A percentile compares a stretch with the other conserved stretches of the same genome.
phyloP scores from a whole-genome alignment of 2,113 vertebrate species.

The Xenotilapia leptura region DNA sequence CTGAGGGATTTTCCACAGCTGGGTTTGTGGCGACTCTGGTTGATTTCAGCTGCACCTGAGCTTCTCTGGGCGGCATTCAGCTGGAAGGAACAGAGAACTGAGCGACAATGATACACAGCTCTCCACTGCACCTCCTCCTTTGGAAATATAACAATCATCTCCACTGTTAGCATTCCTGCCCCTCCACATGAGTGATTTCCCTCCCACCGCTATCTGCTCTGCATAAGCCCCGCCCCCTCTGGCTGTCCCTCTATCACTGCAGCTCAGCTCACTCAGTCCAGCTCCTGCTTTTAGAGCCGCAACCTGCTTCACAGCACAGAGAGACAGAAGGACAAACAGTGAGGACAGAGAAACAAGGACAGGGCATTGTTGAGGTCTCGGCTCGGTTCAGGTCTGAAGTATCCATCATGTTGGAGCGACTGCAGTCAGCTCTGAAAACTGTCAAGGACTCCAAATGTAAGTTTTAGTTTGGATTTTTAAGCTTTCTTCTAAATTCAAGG shows the following conservation, averaged over 20 bases:
- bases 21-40: not conserved
- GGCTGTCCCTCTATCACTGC: not conserved
- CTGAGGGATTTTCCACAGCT: not conserved
- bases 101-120: not conserved
- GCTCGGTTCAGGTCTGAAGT: not conserved
- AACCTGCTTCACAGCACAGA: not conserved
- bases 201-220: not conserved
- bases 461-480: not conserved
- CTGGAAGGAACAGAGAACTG: not conserved
- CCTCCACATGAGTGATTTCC: not conserved
- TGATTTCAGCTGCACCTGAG: slow-evolving; percentile 7
- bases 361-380: not conserved
- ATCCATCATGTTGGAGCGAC: slow-evolving; percentile 54
- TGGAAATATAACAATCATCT: slow-evolving; percentile 11
- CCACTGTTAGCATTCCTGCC: not conserved
- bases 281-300: not conserved
- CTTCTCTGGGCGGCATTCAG: not conserved
- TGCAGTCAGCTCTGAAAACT: slow-evolving; percentile 56
- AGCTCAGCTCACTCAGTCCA: not conserved
- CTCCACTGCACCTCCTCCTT: not conserved
- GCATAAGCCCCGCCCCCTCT: not conserved
- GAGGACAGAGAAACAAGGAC: not conserved
- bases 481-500: not conserved
- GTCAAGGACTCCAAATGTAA: slow-evolving; percentile 59
- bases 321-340: not conserved